Percentiles rank a stretch among this genome's conserved stretches.
Conservation (phyloP, 2,113 vertebrate species). For the Periophthalmodon schlosseri region DNA sequence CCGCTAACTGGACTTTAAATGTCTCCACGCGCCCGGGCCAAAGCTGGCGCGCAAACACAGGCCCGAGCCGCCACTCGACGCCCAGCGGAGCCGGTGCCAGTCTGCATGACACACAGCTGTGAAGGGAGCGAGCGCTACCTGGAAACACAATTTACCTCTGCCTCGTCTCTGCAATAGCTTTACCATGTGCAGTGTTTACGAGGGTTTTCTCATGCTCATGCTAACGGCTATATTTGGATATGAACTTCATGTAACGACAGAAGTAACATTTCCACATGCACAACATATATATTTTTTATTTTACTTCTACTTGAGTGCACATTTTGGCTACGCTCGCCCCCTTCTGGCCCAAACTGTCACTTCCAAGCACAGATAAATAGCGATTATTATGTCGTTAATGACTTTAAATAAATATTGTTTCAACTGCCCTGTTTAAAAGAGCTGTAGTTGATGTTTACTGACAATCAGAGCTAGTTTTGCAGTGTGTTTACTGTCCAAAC, state of each 20-base stretch:
- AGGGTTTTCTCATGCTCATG: slow-evolving; percentile 29
- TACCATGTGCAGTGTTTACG: slow-evolving; percentile 52
- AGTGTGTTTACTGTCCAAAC: too few relatives aligned
- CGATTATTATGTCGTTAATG: too few relatives aligned
- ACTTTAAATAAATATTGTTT: too few relatives aligned
- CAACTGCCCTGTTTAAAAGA: too few relatives aligned
- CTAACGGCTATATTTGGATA: background rate
- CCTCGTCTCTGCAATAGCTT: slow-evolving; percentile 52
- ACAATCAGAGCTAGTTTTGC: too few relatives aligned
- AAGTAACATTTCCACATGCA: background rate
- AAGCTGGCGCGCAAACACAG: slow-evolving; percentile 7
- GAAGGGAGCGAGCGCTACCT: slow-evolving; percentile 38
- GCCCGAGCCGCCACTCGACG: slow-evolving; percentile 10
- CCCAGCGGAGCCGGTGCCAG: slow-evolving; percentile 13
- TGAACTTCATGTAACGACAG: background rate
- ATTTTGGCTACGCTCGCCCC: too few relatives aligned
- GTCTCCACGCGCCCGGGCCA: background rate
- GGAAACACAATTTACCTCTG: slow-evolving; percentile 50
- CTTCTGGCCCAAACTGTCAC: too few relatives aligned
- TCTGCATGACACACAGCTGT: slow-evolving; percentile 22
- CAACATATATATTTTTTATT: background rate
- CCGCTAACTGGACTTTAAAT: slow-evolving; percentile 20
- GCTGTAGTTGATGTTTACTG: too few relatives aligned
- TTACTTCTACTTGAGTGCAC: background rate
- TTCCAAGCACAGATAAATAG: too few relatives aligned